phyloP scores from a whole-genome alignment of 2,113 vertebrate genomes.

The Noturus placidus region DNA sequence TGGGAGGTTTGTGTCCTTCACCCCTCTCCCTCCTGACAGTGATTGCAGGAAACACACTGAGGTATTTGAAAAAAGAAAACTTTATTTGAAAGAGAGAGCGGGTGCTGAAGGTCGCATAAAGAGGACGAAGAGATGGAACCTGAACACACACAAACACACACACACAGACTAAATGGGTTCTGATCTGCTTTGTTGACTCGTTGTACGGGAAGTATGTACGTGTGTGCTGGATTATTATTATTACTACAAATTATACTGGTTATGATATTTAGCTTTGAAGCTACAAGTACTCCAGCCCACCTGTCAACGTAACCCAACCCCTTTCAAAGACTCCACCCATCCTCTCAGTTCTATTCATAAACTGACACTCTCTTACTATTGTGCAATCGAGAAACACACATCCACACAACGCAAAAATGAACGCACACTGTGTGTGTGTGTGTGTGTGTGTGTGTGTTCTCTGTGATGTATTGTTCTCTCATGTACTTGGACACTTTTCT shows the following conservation, averaged over 20 bases:
- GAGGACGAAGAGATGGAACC: neutral
- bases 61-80: neutral
- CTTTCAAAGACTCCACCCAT: neutral
- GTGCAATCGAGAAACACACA: neutral
- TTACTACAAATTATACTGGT: neutral
- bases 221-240: neutral
- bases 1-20: neutral
- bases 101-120: neutral
- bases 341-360: neutral
- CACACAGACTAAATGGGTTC: neutral
- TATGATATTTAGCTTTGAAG: neutral
- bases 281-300: neutral
- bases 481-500: slow-evolving; percentile 39
- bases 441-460: neutral
- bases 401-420: neutral
- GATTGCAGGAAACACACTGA: slow-evolving; percentile 13
- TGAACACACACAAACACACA: neutral
- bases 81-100: slow-evolving; percentile 7
- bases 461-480: slow-evolving; percentile 12
- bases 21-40: neutral
- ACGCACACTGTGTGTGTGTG: neutral
- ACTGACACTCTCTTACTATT: neutral
- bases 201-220: neutral
- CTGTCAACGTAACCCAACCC: neutral
- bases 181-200: neutral